A percentile compares a stretch with the other conserved stretches of the same genome.
Conservation (phyloP, 1,140 invertebrate genomes). For the Bombus waltoni region DNA sequence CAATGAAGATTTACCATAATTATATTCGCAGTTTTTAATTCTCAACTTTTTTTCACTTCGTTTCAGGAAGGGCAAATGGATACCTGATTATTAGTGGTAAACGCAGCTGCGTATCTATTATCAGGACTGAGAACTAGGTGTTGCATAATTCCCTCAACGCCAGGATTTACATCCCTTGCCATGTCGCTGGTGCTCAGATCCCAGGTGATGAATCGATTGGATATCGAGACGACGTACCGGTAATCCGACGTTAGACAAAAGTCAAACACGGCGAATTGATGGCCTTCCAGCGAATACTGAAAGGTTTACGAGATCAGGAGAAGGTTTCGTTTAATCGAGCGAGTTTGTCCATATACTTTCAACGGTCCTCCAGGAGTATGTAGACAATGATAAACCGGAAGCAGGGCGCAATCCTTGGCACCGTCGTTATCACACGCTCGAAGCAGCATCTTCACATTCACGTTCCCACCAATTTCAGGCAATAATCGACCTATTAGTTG, state of each 20-base stretch:
- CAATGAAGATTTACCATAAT: too few species aligned
- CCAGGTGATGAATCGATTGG: constrained; percentile 98
- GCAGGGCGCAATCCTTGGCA: constrained; percentile 92
- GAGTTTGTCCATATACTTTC: constrained; percentile 85
- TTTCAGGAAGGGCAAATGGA: background rate
- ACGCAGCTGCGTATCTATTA: constrained; percentile 97
- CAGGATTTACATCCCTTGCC: constrained; percentile 94
- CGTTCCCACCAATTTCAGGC: constrained; percentile 94
- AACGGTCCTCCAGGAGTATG: constrained; percentile 98
- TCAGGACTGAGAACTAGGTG: constrained; percentile 96
- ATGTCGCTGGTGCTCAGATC: constrained; percentile 97
- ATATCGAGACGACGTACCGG: constrained; percentile 97
- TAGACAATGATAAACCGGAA: constrained; percentile 97
- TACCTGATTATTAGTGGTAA: constrained; percentile 97
- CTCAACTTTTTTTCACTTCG: background rate
- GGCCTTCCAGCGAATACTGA: constrained; percentile 97
- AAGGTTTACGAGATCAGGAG: constrained; percentile 57
- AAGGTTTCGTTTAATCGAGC: background rate
- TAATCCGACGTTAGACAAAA: constrained; percentile 96
- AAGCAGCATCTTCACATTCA: constrained; percentile 93
- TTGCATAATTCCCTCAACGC: constrained; percentile 97
- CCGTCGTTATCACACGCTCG: constrained; percentile 95
- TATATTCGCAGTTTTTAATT: background rate
- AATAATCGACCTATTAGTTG: constrained; percentile 96
- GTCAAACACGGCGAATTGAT: constrained; percentile 98